Base-by-base conservation (phyloP, 1,140 invertebrate genomes). In the Ooceraea biroi region DNA sequence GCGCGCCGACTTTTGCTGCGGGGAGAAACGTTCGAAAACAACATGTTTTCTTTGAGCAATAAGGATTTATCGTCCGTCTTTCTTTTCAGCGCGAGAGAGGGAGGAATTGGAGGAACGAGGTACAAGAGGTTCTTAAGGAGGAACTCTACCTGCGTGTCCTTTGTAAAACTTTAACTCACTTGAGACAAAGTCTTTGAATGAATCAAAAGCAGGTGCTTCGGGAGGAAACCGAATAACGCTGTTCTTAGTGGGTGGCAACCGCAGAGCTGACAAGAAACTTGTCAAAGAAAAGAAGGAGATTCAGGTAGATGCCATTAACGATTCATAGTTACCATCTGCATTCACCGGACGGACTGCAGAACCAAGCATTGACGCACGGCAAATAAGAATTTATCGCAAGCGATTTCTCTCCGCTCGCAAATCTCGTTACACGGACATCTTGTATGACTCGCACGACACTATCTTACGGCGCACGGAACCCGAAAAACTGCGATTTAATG, bases 401-500 rank as follows among this genome's bases (percentile, higher is more conserved):
- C 78, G 80, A 76, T 77, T 30, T 46, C 12, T 30, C 50, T 52
- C 48, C 73, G 41, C 55, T 73, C 63, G 60, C 78, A 69, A 44
- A 80, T 71, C 44, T 69, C 19, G 46, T 69, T 41, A 52, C 58
- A 8, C 22, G 19, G n/a, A 25, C 27, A 48, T 68, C 58, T 22
- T 27, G 44, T 30, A 14, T 19, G 17, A 48, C 14, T 60, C 11
- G 19, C 27, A 68, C 52, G 63, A 68, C 69, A 30, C 84, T 85
- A 85, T 89, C 85, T 86, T 88, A 52, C 55, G 44, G 86, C 46
- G 2, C 36, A 7, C 36, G 68, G 71, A 63, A 85, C 60, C 52
- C 60, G 89, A 85, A 86, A 85, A 85, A 89, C 77, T 82, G 82
- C 85, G 86, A 91, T 91, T 91, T 91, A 91, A 91, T 91, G 85